phyloP scores from a whole-genome alignment of 2,888 invertebrate genomes.

The Boloria selene region DNA sequence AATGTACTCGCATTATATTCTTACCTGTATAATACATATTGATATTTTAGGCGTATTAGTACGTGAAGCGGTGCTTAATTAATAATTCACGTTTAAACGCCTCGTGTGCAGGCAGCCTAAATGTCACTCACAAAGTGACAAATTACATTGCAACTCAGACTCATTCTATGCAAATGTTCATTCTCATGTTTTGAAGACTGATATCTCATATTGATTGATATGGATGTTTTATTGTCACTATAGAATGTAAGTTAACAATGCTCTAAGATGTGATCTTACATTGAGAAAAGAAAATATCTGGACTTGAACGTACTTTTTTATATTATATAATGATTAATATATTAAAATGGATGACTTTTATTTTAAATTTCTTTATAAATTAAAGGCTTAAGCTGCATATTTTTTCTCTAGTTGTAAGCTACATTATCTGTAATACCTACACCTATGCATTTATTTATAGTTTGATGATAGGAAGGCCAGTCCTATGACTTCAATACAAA shows the following conservation, averaged over 20 bases:
- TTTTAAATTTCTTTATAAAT: no score
- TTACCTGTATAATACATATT: no score
- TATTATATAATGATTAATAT: constrained; percentile 1
- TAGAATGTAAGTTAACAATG: constrained; percentile 14
- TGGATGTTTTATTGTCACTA: constrained; percentile 41
- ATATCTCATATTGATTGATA: constrained; percentile 65
- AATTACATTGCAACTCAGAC: constrained; percentile 54
- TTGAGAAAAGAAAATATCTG: not conserved
- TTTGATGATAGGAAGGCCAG: no score
- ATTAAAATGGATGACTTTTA: not conserved
- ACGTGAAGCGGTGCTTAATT: no score
- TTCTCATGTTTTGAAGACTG: constrained; percentile 59
- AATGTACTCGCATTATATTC: no score
- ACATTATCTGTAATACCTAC: no score
- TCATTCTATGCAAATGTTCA: constrained; percentile 81
- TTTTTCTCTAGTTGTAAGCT: no score
- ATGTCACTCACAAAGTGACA: constrained; percentile 64
- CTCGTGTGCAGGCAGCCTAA: constrained; percentile 46
- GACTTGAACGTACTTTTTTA: not conserved
- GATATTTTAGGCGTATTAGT: no score
- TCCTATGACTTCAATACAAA: no score
- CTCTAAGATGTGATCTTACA: constrained; percentile 5
- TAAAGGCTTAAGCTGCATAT: no score
- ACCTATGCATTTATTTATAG: no score
- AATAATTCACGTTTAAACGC: not conserved